Percentiles rank a stretch among this genome's conserved stretches.
Conservation (phyloP, 2,113 vertebrate species). For the Alexandromys fortis region DNA sequence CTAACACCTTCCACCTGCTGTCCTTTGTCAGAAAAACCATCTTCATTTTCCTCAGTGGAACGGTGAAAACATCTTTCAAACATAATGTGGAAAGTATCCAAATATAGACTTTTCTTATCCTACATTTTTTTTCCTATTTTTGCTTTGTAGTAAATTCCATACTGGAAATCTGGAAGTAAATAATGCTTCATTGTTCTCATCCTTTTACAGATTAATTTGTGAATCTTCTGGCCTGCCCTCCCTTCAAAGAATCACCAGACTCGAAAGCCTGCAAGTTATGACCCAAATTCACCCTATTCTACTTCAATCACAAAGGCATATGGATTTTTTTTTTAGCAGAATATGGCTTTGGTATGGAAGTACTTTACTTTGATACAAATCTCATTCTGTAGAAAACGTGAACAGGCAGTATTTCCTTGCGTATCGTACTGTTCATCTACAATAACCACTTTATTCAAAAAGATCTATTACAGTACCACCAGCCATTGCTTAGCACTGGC, state of each 20-base stretch:
- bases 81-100: conserved; percentile 28
- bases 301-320: conserved; percentile 58
- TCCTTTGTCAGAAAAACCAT: conserved; percentile 34
- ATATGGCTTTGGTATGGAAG: conserved; percentile 61
- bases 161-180: conserved; percentile 59
- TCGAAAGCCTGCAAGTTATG: conserved; percentile 50
- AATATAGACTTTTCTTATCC: conserved; percentile 58
- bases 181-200: conserved; percentile 49
- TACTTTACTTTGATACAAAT: conserved; percentile 76
- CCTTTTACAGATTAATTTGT: conserved; percentile 48
- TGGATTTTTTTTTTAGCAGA: conserved; percentile 49
- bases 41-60: conserved; percentile 13
- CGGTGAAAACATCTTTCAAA: conserved; percentile 52
- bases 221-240: conserved; percentile 45
- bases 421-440: conserved; percentile 62
- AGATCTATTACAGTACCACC: conserved; percentile 63
- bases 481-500: conserved; percentile 49
- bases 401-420: conserved; percentile 77
- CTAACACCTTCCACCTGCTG: neutral
- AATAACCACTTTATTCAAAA: conserved; percentile 76
- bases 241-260: conserved; percentile 44
- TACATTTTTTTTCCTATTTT: conserved; percentile 41
- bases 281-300: conserved; percentile 57
- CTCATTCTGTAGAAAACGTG: conserved; percentile 69
- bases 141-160: conserved; percentile 60